phyloP scores from a whole-genome alignment of 2,888 invertebrate species.

The Eugnorisma glareosa region DNA sequence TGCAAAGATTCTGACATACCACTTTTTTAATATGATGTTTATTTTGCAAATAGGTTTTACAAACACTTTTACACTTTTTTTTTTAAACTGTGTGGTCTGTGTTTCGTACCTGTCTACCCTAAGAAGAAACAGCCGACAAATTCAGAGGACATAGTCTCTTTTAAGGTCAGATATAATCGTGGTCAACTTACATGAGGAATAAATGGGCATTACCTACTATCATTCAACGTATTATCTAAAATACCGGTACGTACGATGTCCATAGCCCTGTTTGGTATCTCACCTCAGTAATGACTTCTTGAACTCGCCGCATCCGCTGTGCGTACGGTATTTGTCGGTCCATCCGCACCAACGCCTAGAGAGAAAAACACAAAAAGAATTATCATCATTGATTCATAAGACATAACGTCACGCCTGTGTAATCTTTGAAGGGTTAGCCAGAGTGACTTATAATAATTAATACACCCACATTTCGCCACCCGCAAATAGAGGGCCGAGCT shows the following conservation, averaged over 20 bases:
- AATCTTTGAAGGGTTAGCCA: neutral
- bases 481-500: neutral
- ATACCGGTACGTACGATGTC: too few relatives aligned
- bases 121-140: too few relatives aligned
- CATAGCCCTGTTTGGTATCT: conserved; percentile 58
- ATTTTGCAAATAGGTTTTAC: too few relatives aligned
- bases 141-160: too few relatives aligned
- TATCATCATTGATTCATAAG: neutral
- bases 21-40: too few relatives aligned
- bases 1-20: too few relatives aligned
- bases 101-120: too few relatives aligned
- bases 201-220: too few relatives aligned
- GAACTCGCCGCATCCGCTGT: conserved; percentile 94
- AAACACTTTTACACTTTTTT: too few relatives aligned
- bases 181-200: too few relatives aligned
- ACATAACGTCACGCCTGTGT: neutral
- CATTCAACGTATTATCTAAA: neutral
- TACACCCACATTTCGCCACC: neutral
- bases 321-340: conserved; percentile 93
- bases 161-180: too few relatives aligned
- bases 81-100: too few relatives aligned
- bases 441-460: neutral
- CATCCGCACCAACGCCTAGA: conserved; percentile 95
- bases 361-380: conserved; percentile 26
- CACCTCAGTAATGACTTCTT: conserved; percentile 96